These are phyloP conservation scores for Manacus vitellinus DNA, from an alignment of 2,113 vertebrate species.

Conservation along the genomic window DNA sequence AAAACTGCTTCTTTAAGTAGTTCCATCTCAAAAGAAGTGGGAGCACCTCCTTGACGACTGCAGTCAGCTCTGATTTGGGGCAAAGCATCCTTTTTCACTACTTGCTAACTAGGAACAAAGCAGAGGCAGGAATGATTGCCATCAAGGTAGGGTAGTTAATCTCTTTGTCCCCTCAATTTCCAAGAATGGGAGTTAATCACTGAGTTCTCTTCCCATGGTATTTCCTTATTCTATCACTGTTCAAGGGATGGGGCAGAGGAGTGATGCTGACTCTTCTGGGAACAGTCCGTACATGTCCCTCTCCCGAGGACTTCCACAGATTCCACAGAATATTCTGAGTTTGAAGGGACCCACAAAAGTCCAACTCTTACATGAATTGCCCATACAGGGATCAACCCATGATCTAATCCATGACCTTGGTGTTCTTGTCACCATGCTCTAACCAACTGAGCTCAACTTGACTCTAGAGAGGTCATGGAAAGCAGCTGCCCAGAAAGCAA, in stretches of 20 bases:
- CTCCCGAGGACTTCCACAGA: neutral
- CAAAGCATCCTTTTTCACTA: neutral
- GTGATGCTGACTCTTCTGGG: neutral
- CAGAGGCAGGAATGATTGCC: neutral
- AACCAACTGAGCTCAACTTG: neutral
- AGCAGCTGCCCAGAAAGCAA: neutral
- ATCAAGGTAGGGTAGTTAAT: neutral
- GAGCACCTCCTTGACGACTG: neutral
- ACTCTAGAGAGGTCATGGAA: neutral
- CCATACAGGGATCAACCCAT: neutral
- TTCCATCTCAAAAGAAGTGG: neutral
- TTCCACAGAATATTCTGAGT: neutral
- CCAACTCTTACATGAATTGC: neutral
- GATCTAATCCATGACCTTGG: neutral
- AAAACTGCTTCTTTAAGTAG: neutral
- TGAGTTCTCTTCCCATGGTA: neutral
- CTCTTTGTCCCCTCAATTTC: neutral
- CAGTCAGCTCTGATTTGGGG: neutral
- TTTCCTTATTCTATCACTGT: neutral
- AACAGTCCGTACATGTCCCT: neutral
- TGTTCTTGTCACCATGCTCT: neutral
- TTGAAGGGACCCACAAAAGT: neutral
- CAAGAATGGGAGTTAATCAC: neutral
- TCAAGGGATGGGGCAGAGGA: neutral
- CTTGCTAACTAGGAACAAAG: neutral